These are phyloP conservation scores for Paedocypris micromegethes DNA, from an alignment of 2,797 vertebrate genomes.

Conservation along the genomic window DNA sequence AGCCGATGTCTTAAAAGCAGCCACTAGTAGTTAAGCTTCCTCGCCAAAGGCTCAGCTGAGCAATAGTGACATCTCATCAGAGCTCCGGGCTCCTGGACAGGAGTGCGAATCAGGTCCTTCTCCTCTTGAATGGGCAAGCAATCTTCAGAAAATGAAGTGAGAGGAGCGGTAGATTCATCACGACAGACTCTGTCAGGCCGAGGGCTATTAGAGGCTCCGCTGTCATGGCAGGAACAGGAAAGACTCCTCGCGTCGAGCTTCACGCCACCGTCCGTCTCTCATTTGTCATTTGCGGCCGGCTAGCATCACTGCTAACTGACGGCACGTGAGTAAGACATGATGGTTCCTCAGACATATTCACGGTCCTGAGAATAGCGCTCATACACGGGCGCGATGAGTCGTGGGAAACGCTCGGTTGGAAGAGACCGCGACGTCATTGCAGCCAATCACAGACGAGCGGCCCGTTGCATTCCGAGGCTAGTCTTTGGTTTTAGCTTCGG, in stretches of 20 bases:
- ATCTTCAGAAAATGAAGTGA: constrained; percentile 79
- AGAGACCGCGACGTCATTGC: too few species aligned
- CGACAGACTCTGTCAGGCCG: constrained; percentile 67
- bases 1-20: constrained; percentile 63
- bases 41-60: constrained; percentile 56
- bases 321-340: constrained; percentile 22
- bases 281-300: constrained; percentile 35
- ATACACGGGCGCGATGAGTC: too few species aligned
- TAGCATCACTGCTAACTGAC: constrained; percentile 18
- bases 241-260: constrained; percentile 37
- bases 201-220: constrained; percentile 61
- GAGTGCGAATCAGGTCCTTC: constrained; percentile 59
- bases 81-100: constrained; percentile 54
- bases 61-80: constrained; percentile 63
- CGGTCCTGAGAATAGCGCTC: too few species aligned
- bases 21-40: constrained; percentile 61
- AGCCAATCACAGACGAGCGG: too few species aligned
- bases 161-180: constrained; percentile 69
- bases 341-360: neutral
- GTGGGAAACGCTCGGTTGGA: too few species aligned
- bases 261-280: constrained; percentile 35
- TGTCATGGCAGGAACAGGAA: constrained; percentile 35
- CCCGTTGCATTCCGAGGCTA: too few species aligned
- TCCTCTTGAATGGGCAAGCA: constrained; percentile 78
- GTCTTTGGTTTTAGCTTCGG: too few species aligned